These are phyloP conservation scores for Allacma fusca DNA, from an alignment of 2,888 invertebrate species.

Conservation along the genomic window DNA sequence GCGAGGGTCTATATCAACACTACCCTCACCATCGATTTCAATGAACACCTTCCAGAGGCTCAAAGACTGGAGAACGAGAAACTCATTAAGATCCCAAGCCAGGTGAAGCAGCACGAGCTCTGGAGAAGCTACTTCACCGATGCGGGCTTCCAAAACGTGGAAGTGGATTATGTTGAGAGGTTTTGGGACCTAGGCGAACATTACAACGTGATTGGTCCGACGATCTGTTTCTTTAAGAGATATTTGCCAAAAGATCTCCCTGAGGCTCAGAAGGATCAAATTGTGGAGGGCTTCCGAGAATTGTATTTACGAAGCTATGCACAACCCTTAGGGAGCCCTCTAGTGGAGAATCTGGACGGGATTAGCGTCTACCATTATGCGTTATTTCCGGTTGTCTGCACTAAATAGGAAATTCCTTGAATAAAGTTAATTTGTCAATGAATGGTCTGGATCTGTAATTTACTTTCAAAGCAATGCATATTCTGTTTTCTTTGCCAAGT, in stretches of 20 bases:
- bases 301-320: background rate
- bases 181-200: background rate
- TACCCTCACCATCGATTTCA: background rate
- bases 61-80: background rate
- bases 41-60: background rate
- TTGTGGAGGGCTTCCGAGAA: background rate
- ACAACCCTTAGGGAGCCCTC: background rate
- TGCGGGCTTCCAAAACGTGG: background rate
- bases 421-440: too few species aligned
- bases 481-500: too few species aligned
- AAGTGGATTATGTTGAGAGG: background rate
- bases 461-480: too few species aligned
- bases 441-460: too few species aligned
- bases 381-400: background rate
- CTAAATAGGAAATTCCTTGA: background rate
- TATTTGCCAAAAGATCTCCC: background rate
- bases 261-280: background rate
- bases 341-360: background rate
- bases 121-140: background rate
- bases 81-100: background rate
- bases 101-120: background rate
- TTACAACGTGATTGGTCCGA: background rate
- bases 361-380: background rate
- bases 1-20: background rate
- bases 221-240: background rate